Percentiles rank a stretch among this genome's conserved stretches.
Evolutionary conservation across 2,113 vertebrate species (phyloP).

Genomic region (Saguinus midas): DNA sequence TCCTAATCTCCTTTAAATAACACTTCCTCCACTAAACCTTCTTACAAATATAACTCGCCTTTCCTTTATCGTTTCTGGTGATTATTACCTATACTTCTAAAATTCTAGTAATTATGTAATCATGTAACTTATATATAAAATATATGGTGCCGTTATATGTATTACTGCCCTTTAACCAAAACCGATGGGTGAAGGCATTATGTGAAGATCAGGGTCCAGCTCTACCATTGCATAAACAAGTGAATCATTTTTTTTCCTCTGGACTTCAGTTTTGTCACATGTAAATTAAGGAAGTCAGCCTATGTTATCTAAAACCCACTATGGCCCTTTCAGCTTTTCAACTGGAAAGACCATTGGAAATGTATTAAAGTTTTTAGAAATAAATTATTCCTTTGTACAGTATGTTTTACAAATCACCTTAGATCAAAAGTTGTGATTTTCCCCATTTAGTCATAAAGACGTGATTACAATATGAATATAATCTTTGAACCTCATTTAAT

Average conservation of each 20-base stretch:
- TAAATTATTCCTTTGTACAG: not conserved
- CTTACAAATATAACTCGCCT: not conserved
- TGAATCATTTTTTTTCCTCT: not conserved
- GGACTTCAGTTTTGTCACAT: not conserved
- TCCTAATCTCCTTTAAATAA: not conserved
- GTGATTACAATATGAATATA: not conserved
- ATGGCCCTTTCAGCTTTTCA: not conserved
- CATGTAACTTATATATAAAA: not conserved
- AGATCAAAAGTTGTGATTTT: not conserved
- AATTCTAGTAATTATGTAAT: not conserved
- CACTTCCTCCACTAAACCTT: not conserved
- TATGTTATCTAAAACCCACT: not conserved
- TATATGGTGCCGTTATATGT: not conserved
- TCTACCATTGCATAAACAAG: not conserved
- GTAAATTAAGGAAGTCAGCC: not conserved
- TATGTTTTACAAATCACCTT: not conserved
- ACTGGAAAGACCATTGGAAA: not conserved
- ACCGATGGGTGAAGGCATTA: not conserved
- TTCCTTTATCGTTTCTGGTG: not conserved
- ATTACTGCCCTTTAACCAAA: not conserved
- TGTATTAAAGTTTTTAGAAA: not conserved
- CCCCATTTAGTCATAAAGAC: not conserved
- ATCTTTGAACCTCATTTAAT: not conserved
- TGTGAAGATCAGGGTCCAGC: not conserved
- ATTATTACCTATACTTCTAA: not conserved